A percentile compares a stretch with the other conserved stretches of the same genome.
phyloP scores from a whole-genome alignment of 2,797 vertebrate genomes.

The Enteromius paludinosus region DNA sequence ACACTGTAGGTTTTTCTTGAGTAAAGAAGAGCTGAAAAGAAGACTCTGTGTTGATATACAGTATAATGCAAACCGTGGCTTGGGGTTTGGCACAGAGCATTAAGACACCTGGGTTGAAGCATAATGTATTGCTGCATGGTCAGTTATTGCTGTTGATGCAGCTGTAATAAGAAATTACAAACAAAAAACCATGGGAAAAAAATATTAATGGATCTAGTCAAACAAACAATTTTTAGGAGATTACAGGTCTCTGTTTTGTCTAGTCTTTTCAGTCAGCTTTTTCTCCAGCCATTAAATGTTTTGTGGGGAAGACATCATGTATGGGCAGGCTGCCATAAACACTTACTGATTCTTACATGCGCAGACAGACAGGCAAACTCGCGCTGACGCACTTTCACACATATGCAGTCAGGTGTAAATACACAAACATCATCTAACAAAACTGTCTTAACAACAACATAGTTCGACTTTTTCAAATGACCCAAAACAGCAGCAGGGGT shows the following conservation, averaged over 20 bases:
- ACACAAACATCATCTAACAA: constrained; percentile 53
- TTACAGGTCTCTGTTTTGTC: background rate
- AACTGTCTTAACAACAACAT: constrained; percentile 18
- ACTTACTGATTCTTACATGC: constrained; percentile 18
- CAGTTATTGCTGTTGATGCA: background rate
- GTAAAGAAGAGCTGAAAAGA: constrained; percentile 11
- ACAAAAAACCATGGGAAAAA: background rate
- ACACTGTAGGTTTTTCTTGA: background rate
- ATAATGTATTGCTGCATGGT: background rate
- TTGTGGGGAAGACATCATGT: background rate
- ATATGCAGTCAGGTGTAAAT: constrained; percentile 39
- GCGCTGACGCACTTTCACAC: constrained; percentile 49
- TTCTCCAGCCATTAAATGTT: background rate
- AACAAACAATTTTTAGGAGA: background rate
- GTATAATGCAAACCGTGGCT: constrained; percentile 1
- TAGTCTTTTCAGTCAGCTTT: background rate
- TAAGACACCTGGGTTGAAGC: constrained; percentile 9
- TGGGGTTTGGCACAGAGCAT: constrained; percentile 10
- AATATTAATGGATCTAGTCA: background rate
- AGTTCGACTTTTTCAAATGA: background rate
- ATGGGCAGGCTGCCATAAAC: background rate
- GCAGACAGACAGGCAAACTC: constrained; percentile 45
- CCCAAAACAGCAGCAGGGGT: background rate
- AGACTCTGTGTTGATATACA: constrained; percentile 20
- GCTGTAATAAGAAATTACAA: background rate